Conservation (phyloP, 2,888 invertebrate genomes). For the Drosophila incognita region DNA sequence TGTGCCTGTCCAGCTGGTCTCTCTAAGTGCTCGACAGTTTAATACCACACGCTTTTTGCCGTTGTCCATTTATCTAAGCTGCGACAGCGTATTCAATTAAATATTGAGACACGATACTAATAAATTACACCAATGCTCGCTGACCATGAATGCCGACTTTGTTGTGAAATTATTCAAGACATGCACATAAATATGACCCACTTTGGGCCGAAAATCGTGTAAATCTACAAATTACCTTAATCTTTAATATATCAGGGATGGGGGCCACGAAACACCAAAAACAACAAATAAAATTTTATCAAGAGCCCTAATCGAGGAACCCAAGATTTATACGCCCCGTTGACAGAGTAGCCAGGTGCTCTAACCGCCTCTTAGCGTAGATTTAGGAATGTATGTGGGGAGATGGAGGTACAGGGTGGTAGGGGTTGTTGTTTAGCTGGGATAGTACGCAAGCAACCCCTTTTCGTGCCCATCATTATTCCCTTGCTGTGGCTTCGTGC, state of each 20-base stretch:
- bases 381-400: conserved; percentile 10
- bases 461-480: conserved; percentile 63
- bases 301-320: conserved; percentile 41
- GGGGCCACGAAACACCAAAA: conserved; percentile 9
- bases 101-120: conserved; percentile 67
- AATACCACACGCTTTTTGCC: conserved; percentile 37
- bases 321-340: conserved; percentile 63
- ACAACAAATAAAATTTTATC: conserved; percentile 45
- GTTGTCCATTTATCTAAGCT: conserved; percentile 67
- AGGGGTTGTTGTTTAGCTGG: neutral
- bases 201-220: conserved; percentile 55
- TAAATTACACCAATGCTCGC: conserved; percentile 61
- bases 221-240: conserved; percentile 79
- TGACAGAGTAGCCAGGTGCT: conserved; percentile 33
- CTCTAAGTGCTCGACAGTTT: conserved; percentile 50
- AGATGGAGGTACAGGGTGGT: neutral
- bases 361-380: neutral
- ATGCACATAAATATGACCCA: conserved; percentile 63
- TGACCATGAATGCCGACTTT: conserved; percentile 9
- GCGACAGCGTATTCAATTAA: conserved; percentile 71
- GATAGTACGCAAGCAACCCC: neutral
- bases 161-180: conserved; percentile 12
- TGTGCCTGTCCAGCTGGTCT: conserved; percentile 6
- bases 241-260: conserved; percentile 69
- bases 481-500: conserved; percentile 42